A percentile compares a stretch with the other conserved stretches of the same genome.
These are phyloP conservation scores for Aldrovandia affinis DNA, from an alignment of 2,797 vertebrate genomes.

Conservation along the genomic window DNA sequence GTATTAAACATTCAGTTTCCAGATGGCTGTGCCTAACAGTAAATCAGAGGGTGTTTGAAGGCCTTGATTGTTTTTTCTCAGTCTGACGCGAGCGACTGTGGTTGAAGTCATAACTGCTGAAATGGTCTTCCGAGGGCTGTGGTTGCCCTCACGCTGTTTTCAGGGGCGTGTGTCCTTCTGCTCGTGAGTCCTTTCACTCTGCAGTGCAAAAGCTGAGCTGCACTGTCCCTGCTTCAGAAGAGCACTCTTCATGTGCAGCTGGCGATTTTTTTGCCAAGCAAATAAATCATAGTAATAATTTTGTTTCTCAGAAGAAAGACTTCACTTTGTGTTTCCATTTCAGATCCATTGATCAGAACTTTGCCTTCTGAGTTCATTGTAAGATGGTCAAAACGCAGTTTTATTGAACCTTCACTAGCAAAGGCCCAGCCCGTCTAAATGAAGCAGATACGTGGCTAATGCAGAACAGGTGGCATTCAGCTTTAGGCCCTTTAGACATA, in stretches of 20 bases:
- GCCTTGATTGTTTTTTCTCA: constrained; percentile 19
- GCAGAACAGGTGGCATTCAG: neutral
- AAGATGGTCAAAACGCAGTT: neutral
- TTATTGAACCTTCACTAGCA: neutral
- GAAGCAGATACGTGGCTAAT: neutral
- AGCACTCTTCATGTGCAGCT: neutral
- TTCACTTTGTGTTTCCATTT: neutral
- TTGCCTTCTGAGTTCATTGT: neutral
- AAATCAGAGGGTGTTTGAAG: constrained; percentile 32
- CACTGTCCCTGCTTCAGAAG: neutral
- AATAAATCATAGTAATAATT: neutral
- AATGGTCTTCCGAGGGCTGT: neutral
- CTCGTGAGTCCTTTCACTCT: too few species aligned
- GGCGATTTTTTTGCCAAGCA: too few species aligned
- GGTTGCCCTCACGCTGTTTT: neutral
- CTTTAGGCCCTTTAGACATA: neutral
- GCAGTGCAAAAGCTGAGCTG: too few species aligned
- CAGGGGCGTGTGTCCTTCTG: neutral
- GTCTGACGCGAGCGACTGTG: constrained; percentile 24
- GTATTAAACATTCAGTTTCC: constrained; percentile 29
- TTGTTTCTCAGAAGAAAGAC: neutral
- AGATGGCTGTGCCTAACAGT: constrained; percentile 24
- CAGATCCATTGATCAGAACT: neutral
- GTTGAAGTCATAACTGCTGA: neutral
- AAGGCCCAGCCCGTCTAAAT: neutral